Evolutionary conservation across 2,113 vertebrate species (phyloP), one percentile per base, ranked within the genome.

Genomic region (Tetrao urogallus): DNA sequence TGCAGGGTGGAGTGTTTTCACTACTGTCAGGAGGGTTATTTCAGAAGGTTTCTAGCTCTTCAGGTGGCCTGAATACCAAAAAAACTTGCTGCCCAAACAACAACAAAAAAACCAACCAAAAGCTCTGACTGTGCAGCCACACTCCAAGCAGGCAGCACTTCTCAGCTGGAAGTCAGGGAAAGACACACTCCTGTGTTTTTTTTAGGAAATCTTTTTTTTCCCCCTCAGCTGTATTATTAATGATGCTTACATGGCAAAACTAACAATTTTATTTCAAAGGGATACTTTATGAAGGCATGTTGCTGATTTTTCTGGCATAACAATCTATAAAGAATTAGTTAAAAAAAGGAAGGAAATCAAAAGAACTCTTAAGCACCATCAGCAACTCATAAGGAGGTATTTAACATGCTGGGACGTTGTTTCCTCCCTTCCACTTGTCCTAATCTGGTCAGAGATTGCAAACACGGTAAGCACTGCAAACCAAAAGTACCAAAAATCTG

Each of bases 201-300:
- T 64, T 77, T 58, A 57, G 74, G 34, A 90, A 89, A 65, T 42
- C 50, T 63, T 58, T 58, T 32, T 73, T n/a, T 24, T 5, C 6
- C 11, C 6, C 43, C 30, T 45, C 13, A 21, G 36, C 13, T 92
- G 63, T 93, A 94, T 89, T 92, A 92, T 91, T 91, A 82, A 95
- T 52, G 67, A 69, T 91, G 85, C 75, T 94, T 92, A 94, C 89
- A 92, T 70, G 79, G 82, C 54, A 95, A 94, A 95, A 92, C 67
- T 94, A 87, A 73, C 58, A 88, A 85, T 90, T 89, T 92, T 57
- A 79, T 89, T 93, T 93, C 94, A 93, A 94, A 93, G 54, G 52
- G 70, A 66, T 82, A 34, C 28, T 67, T 89, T 77, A 77, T 32
- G 67, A 85, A 91, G 75, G 69, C 8, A 3, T 30, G 52, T 17